Conservation (phyloP, 1,140 invertebrate genomes). For the Hycleus cichorii region DNA sequence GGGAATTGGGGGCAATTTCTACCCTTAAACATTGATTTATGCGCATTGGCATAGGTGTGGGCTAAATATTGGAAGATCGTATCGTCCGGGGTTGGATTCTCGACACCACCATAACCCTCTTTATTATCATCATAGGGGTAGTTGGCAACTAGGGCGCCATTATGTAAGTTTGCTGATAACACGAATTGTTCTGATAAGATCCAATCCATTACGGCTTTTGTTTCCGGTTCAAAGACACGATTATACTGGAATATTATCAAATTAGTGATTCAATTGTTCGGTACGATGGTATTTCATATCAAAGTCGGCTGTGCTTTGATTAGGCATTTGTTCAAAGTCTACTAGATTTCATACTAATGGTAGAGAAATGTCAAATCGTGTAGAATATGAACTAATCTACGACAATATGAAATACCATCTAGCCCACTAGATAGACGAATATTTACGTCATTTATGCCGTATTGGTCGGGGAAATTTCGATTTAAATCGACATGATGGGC, state of each 20-base stretch:
- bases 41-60: constrained; percentile 71
- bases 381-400: not conserved
- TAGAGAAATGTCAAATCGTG: too few species aligned
- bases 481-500: constrained; percentile 84
- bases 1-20: constrained; percentile 58
- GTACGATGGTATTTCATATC: too few species aligned
- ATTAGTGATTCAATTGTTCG: not conserved
- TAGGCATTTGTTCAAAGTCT: too few species aligned
- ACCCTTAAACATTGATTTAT: constrained; percentile 75
- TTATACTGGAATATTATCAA: constrained; percentile 49
- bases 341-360: too few species aligned
- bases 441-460: constrained; percentile 54
- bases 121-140: constrained; percentile 83
- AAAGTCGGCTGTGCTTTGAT: too few species aligned
- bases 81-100: constrained; percentile 74
- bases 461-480: constrained; percentile 95
- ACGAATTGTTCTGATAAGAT: constrained; percentile 81
- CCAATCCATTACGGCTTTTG: constrained; percentile 88
- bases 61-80: constrained; percentile 76
- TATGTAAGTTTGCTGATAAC: constrained; percentile 93
- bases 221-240: constrained; percentile 70
- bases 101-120: constrained; percentile 21
- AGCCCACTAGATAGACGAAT: not conserved
- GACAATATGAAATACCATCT: too few species aligned
- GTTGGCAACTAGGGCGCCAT: constrained; percentile 88